These are phyloP conservation scores for Carapus acus DNA, from an alignment of 2,797 vertebrate species.

Conservation along the genomic window DNA sequence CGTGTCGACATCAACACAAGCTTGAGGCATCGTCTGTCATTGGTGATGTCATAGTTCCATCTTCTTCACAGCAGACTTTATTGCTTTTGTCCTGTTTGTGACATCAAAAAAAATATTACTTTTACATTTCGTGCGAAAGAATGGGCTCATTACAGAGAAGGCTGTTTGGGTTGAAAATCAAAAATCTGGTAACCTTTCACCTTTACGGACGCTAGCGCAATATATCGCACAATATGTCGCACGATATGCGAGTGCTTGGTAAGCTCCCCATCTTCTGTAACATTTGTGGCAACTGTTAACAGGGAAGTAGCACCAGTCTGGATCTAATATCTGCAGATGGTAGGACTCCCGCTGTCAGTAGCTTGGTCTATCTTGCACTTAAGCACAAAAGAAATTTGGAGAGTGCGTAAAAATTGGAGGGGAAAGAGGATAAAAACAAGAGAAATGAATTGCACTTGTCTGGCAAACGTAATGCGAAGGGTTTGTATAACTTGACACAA, in stretches of 20 bases:
- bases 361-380: constrained; percentile 25
- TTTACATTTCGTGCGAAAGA: constrained; percentile 35
- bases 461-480: constrained; percentile 45
- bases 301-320: constrained; percentile 3
- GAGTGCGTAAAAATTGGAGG: constrained; percentile 26
- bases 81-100: constrained; percentile 50
- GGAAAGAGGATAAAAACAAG: constrained; percentile 14
- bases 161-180: constrained; percentile 8
- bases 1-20: not conserved
- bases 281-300: not conserved
- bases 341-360: constrained; percentile 10
- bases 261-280: not conserved
- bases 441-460: constrained; percentile 48
- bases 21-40: constrained; percentile 2
- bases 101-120: constrained; percentile 44
- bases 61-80: constrained; percentile 60
- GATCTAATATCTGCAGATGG: constrained; percentile 17
- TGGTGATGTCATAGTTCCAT: not conserved
- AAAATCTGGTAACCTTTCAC: not conserved
- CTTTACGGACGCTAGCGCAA: too few relatives aligned
- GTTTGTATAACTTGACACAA: constrained; percentile 27
- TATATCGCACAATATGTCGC: too few relatives aligned
- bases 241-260: not conserved
- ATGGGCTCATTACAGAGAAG: constrained; percentile 17
- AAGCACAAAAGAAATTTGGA: constrained; percentile 18